Evolutionary conservation across 2,113 vertebrate genomes (phyloP).

Genomic region (Piprites chloris): DNA sequence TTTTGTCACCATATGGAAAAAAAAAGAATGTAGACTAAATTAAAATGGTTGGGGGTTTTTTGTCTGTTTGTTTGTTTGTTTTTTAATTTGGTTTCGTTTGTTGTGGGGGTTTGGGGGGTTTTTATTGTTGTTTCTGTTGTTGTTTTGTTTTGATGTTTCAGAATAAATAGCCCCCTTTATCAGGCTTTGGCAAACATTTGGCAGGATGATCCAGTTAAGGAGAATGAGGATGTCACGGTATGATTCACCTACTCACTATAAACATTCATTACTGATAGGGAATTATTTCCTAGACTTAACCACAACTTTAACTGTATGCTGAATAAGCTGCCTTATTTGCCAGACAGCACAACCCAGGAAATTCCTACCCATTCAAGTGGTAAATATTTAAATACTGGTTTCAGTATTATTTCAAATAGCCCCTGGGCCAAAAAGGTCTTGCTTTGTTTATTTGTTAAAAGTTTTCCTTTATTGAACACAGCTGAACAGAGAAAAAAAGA

Average conservation of each 20-base stretch:
- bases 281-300: background rate
- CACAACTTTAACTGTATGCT: background rate
- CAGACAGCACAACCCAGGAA: background rate
- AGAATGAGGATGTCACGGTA: background rate
- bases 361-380: background rate
- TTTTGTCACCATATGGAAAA: background rate
- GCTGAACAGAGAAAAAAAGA: background rate
- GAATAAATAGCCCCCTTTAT: background rate
- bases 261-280: background rate
- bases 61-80: too few species aligned
- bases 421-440: background rate
- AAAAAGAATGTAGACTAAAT: background rate
- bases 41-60: background rate
- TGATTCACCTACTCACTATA: background rate
- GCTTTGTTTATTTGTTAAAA: background rate
- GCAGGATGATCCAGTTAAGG: background rate
- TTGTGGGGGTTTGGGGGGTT: background rate
- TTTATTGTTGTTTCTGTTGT: background rate
- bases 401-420: too few species aligned
- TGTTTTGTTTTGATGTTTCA: background rate
- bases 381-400: slow-evolving; percentile 19
- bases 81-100: background rate
- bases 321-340: background rate
- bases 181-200: background rate
- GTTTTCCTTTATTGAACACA: background rate